These are phyloP conservation scores for Galaxea fascicularis DNA, from an alignment of 92 coral and sea anemone species.

Conservation along the genomic window DNA sequence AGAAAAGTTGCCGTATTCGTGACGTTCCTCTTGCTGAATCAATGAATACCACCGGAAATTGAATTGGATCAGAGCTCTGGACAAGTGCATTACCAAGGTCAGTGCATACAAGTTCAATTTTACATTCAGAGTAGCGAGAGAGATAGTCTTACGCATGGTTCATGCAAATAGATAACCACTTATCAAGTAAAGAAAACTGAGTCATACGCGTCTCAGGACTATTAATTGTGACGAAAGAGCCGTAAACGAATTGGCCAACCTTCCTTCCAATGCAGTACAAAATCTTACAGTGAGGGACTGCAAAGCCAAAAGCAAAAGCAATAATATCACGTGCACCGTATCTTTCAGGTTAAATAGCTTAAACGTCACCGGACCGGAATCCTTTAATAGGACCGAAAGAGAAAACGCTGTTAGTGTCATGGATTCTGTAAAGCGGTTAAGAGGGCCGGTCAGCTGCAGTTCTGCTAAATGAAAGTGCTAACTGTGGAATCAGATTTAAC, in stretches of 20 bases:
- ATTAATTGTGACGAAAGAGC: not conserved
- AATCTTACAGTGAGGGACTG: constrained; percentile 28
- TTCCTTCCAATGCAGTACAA: constrained; percentile 48
- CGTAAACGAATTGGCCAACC: constrained; percentile 38
- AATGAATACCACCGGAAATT: constrained; percentile 17
- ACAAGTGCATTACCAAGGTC: constrained; percentile 15
- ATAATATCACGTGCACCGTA: constrained; percentile 47
- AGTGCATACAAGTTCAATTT: not conserved
- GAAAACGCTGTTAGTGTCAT: constrained; percentile 63
- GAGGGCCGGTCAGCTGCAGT: constrained; percentile 38
- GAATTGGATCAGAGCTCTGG: constrained; percentile 11
- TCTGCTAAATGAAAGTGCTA: constrained; percentile 59
- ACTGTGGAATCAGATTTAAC: constrained; percentile 24
- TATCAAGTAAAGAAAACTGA: not conserved
- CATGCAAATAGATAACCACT: not conserved
- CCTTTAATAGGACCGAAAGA: constrained; percentile 43
- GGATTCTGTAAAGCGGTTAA: constrained; percentile 58
- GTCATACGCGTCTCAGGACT: not conserved
- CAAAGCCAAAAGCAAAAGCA: not conserved
- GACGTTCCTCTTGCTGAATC: not conserved
- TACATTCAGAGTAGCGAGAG: not conserved
- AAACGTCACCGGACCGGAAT: constrained; percentile 46
- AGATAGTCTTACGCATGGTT: not conserved
- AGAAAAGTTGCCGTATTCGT: constrained; percentile 29
- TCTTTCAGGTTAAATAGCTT: constrained; percentile 56